Evolutionary conservation across 2,113 vertebrate genomes (phyloP), one percentile per base, ranked within the genome.

Genomic region (Spizaetus ornatus): DNA sequence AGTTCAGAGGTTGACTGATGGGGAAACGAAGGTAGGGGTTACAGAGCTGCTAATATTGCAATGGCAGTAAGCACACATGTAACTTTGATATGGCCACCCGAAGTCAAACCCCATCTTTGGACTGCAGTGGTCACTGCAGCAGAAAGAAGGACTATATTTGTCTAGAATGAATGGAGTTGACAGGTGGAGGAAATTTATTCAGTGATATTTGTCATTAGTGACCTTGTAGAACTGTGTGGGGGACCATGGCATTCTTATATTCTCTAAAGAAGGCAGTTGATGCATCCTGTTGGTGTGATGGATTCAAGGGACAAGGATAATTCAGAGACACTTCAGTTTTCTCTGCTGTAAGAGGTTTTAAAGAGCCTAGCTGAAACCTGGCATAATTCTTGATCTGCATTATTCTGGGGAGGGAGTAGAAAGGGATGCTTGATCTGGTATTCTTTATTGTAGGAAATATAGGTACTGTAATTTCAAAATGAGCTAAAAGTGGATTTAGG

Each of bases 11-110:
- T 0, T 29, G 36, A 40, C 21, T 48, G 31, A 42, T 53, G 22
- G 38, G 38, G 6, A 7, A 47, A 36, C 23, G 71, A 53, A 15
- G 3, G 13, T 38, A 48, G 45, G n/a, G 18, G 7, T 91, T 65
- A 21, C 26, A 52, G 55, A 73, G 26, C 61, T 72, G 62, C 21
- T 48, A 31, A 27, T 43, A 6, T 81, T 48, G 31, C 38, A 86
- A 7, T 1, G 4, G 32, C 43, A 56, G 18, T 19, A 73, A 56
- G 5, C 6, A 15, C 29, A 17, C 14, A 9, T 0, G 1, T 11
- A 55, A 61, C 12, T 83, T 77, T 21, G 18, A 13, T 53, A 7
- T 32, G 27, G 7, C 38, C 27, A 53, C 62, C 42, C 12, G 22
- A 40, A 43, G 19, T 23, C 21, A 81, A 70, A 80, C 36, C 9